Evolutionary conservation across 2,113 vertebrate species (phyloP), one percentile per base, ranked within the genome.

Genomic region (Carassius auratus): DNA sequence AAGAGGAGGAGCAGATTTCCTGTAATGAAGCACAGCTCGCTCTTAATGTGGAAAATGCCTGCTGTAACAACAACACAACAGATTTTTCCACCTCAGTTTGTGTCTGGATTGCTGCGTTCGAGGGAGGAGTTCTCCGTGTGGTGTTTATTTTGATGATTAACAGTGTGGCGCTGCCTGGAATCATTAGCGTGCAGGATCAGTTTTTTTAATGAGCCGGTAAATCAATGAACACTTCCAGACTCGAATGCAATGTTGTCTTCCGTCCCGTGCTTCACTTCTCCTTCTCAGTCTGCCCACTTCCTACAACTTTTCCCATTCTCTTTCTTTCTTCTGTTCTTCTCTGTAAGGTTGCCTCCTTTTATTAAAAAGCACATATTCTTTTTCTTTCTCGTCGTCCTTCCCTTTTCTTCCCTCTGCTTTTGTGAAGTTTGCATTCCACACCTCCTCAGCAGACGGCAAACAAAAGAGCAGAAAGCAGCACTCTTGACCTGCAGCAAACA

Each of bases 341-440:
- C 90, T 86, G 75, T 55, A 77, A 85, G 10, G 69, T 82, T 23
- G 57, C 69, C 48, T 69, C 84, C n/a, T 69, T 76, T 86, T 26
- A 64, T 21, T 69, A 75, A 76, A 61, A 81, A 55, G 10, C 59
- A 50, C 73, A 19, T 42, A 38, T 57, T 81, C 8, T 68, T 55
- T 81, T 55, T 38, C 48, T 21, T 77, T 83, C 19, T 66, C 48
- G 33, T 36, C 8, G 12, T 81, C 48, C 36, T 68, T 42, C 68
- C 66, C 57, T 87, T 85, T 76, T 87, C 87, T 90, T 85, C 36
- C 66, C 75, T 87, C 86, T 86, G 86, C 89, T 91, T 92, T 94
- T 90, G 87, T 89, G 85, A 92, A 91, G 93, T 94, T 93, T 94
- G 91, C 93, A 95, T 95, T 95, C 94, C 94, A 91, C 94, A 94